Evolutionary conservation across 2,888 invertebrate genomes (phyloP).

Genomic region (Cancer borealis): DNA sequence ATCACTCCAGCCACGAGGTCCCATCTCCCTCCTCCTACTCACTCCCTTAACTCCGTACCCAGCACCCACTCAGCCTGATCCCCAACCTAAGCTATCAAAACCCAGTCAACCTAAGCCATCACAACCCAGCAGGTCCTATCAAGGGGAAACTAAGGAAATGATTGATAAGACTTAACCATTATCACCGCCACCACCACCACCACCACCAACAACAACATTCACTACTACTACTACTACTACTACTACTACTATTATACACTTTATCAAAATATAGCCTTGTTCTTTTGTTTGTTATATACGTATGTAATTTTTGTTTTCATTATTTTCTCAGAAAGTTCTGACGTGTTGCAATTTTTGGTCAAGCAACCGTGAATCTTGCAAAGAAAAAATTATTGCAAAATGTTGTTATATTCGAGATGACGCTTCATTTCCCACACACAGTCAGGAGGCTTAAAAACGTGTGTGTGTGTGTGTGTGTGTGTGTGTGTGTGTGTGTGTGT

Average conservation of each 20-base stretch:
- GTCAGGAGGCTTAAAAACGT: not conserved
- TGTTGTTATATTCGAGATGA: not conserved
- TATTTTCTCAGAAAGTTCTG: not conserved
- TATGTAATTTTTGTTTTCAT: not conserved
- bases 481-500: constrained; percentile 8
- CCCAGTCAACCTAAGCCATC: not conserved
- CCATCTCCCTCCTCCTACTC: not conserved
- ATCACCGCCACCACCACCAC: not conserved
- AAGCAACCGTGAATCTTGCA: not conserved
- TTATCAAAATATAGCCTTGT: not conserved
- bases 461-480: not conserved
- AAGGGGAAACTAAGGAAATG: not conserved
- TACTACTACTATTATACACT: not conserved
- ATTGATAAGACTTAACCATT: not conserved
- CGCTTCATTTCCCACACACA: not conserved
- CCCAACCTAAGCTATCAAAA: not conserved
- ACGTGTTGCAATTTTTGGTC: not conserved
- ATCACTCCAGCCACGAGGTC: not conserved
- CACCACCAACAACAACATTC: too few species aligned
- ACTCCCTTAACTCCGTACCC: not conserved
- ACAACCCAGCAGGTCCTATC: not conserved
- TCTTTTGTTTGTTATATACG: not conserved
- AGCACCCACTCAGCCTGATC: not conserved
- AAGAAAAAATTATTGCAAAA: not conserved
- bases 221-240: not conserved